phyloP scores from a whole-genome alignment of 1,140 invertebrate species.

The Caerostris extrusa region DNA sequence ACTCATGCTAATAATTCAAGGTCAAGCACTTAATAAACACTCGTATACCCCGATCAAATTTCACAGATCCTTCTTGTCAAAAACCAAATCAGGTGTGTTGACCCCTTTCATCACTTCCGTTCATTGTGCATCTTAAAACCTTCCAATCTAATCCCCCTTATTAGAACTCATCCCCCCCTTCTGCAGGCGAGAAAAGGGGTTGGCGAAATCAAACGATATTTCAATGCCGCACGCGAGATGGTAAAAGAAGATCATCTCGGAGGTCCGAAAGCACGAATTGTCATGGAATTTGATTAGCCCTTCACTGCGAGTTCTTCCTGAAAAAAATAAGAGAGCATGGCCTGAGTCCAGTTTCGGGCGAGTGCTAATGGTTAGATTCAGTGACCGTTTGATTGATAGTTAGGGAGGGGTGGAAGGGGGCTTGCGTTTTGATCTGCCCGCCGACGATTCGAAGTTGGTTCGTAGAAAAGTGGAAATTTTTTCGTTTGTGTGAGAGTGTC shows the following conservation, averaged over 20 bases:
- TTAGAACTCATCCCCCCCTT: not conserved
- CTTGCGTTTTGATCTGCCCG: not conserved
- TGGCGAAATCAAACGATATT: constrained; percentile 16
- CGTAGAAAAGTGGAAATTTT: not conserved
- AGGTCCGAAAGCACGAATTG: not conserved
- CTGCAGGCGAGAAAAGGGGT: not conserved
- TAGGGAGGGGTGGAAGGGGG: not conserved
- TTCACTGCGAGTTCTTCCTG: not conserved
- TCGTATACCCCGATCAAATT: not conserved
- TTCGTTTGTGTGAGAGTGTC: not conserved
- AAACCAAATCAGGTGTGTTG: not conserved
- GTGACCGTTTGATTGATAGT: constrained; percentile 35
- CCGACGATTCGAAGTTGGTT: not conserved
- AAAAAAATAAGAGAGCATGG: not conserved
- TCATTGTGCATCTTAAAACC: constrained; percentile 6
- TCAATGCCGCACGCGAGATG: constrained; percentile 44
- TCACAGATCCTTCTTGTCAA: not conserved
- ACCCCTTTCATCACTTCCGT: constrained; percentile 12
- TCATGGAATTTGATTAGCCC: constrained; percentile 36
- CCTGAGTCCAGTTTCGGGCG: not conserved
- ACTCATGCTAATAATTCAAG: not conserved
- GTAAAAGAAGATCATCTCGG: not conserved
- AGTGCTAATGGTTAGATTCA: constrained; percentile 26
- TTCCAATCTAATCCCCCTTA: constrained; percentile 20
- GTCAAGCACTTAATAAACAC: not conserved